phyloP scores from a whole-genome alignment of 2,797 vertebrate genomes.

The Tiaroga cobitis region DNA sequence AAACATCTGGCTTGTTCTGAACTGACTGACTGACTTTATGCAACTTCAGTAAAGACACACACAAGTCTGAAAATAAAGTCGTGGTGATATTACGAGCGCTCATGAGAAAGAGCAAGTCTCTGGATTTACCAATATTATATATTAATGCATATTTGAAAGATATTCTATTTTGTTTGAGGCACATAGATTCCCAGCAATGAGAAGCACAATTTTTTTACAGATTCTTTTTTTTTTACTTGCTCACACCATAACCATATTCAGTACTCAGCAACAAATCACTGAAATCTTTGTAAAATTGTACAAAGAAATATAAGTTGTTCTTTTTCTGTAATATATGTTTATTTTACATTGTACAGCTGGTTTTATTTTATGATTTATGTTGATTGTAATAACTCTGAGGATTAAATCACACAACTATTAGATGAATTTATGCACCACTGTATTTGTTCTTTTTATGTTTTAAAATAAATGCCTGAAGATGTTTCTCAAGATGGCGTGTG shows the following conservation, averaged over 20 bases:
- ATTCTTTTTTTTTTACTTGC: not conserved
- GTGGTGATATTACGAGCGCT: not conserved
- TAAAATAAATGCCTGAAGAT: not conserved
- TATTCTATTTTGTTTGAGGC: not conserved
- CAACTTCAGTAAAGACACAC: not conserved
- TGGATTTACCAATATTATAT: not conserved
- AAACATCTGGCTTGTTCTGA: not conserved
- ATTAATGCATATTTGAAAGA: not conserved
- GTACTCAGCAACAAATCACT: not conserved
- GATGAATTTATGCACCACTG: not conserved
- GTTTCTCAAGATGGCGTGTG: not conserved
- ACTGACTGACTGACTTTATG: not conserved
- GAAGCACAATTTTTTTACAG: not conserved
- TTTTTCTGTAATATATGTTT: not conserved
- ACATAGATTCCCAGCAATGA: not conserved
- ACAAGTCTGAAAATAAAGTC: not conserved
- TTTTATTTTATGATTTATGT: slow-evolving; percentile 5
- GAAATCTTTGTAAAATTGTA: not conserved
- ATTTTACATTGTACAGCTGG: not conserved
- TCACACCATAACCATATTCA: not conserved
- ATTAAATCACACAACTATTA: not conserved
- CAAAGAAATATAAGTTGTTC: not conserved
- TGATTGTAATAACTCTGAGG: not conserved
- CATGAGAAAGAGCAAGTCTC: not conserved
- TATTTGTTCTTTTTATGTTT: not conserved